Conservation (phyloP, 2,888 invertebrate species). For the Physocephala rufipes region DNA sequence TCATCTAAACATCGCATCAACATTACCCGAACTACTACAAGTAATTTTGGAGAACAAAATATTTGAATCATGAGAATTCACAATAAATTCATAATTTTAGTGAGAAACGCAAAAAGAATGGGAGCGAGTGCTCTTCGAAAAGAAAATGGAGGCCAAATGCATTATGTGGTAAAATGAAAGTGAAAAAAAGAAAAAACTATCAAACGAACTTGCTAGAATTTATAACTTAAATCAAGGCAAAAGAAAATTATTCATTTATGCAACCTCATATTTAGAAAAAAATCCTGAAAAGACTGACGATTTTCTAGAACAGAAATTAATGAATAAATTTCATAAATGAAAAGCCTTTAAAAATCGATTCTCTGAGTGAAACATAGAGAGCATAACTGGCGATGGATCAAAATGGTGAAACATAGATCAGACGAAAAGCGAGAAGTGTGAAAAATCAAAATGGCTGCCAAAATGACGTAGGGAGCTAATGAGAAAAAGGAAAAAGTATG, state of each 20-base stretch:
- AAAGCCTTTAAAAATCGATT: too few relatives aligned
- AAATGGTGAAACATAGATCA: too few relatives aligned
- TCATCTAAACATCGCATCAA: too few relatives aligned
- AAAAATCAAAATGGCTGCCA: slow-evolving; percentile 35
- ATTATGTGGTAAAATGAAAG: neutral
- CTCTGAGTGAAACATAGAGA: too few relatives aligned
- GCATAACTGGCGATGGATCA: too few relatives aligned
- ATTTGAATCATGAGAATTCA: neutral
- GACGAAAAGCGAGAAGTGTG: slow-evolving; percentile 25
- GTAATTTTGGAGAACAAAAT: too few relatives aligned
- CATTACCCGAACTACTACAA: too few relatives aligned
- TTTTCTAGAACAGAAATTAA: too few relatives aligned
- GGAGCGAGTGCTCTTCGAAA: slow-evolving; percentile 18
- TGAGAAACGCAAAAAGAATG: neutral
- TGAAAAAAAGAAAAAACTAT: neutral
- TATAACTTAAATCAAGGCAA: neutral
- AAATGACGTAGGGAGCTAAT: slow-evolving; percentile 27
- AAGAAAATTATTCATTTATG: neutral
- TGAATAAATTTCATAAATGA: too few relatives aligned
- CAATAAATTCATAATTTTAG: neutral
- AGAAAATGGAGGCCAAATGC: slow-evolving; percentile 30
- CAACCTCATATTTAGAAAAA: too few relatives aligned
- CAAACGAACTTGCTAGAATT: neutral
- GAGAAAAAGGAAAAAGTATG: slow-evolving; percentile 25
- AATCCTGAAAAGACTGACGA: too few relatives aligned